Conservation (phyloP, 2,113 vertebrate genomes). For the Entomyzon cyanotis region DNA sequence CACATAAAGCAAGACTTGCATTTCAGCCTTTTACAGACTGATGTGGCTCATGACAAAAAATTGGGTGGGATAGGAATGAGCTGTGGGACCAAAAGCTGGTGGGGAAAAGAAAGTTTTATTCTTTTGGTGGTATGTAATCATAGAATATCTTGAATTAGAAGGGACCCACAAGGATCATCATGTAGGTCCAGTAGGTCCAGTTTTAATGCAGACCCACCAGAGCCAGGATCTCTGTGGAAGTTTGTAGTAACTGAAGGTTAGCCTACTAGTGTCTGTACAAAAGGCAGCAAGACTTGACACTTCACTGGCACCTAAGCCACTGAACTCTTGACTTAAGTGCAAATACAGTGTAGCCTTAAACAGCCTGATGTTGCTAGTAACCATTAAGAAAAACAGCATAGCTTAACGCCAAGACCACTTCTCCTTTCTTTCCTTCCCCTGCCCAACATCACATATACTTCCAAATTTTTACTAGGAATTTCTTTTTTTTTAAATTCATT, state of each 20-base stretch:
- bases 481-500: background rate
- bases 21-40: background rate
- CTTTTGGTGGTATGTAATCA: background rate
- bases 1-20: background rate
- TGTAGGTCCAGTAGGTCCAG: background rate
- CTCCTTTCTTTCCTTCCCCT: background rate
- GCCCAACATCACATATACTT: background rate
- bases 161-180: background rate
- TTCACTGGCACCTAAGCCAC: background rate
- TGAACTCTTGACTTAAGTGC: background rate
- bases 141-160: background rate
- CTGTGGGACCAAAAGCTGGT: background rate
- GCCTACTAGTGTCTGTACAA: background rate
- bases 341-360: background rate
- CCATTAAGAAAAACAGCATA: accelerated
- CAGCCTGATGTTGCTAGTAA: background rate
- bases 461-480: background rate
- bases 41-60: background rate
- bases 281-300: background rate
- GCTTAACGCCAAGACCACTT: background rate
- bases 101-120: background rate
- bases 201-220: background rate
- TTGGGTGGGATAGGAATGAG: background rate
- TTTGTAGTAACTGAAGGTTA: background rate
- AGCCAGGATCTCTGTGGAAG: background rate